Evolutionary conservation across 1,140 invertebrate species (phyloP), one percentile per base, ranked within the genome.

Genomic region (Phymastichus coffea): DNA sequence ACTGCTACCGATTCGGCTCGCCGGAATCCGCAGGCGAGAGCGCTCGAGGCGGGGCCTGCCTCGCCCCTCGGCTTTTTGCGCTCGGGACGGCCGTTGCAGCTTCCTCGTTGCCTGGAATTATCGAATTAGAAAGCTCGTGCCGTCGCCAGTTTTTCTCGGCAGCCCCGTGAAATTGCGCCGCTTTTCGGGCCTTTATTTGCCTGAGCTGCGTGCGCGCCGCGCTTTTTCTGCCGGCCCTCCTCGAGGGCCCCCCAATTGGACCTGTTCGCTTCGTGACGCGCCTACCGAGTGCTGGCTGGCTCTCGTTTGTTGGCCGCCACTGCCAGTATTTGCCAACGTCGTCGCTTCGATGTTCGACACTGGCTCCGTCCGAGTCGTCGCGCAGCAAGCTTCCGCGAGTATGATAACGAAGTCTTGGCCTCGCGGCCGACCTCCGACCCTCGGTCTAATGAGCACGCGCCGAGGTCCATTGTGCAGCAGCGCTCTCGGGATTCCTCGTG

Each of bases 391-490:
- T n/a, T n/a, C n/a, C n/a, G n/a, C n/a, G n/a, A n/a, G n/a, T n/a
- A n/a, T n/a, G n/a, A n/a, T n/a, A n/a, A n/a, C n/a, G n/a, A n/a
- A n/a, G n/a, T n/a, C n/a, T n/a, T n/a, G n/a, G n/a, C n/a, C n/a
- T n/a, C n/a, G n/a, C n/a, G n/a, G n/a, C n/a, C 58, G 67, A 71
- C 71, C 70, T 67, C 56, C 63, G 71, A 75, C 72, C 70, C 62
- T 46, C 49, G 52, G 69, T 71, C 70, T 77, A 76, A 77, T 76
- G 73, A 77, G 67, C 70, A 67, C 57, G 69, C 69, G 70, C 70
- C 66, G 66, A 68, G 72, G n/a, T n/a, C 71, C 72, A 76, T 75
- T 76, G 72, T 74, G 64, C 65, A 60, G 48, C 52, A 52, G 44
- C 35, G 54, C 65, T 66, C 38, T n/a, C n/a, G n/a, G n/a, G n/a